Evolutionary conservation across 2,888 invertebrate species (phyloP).

Genomic region (Boloria euphrosyne): DNA sequence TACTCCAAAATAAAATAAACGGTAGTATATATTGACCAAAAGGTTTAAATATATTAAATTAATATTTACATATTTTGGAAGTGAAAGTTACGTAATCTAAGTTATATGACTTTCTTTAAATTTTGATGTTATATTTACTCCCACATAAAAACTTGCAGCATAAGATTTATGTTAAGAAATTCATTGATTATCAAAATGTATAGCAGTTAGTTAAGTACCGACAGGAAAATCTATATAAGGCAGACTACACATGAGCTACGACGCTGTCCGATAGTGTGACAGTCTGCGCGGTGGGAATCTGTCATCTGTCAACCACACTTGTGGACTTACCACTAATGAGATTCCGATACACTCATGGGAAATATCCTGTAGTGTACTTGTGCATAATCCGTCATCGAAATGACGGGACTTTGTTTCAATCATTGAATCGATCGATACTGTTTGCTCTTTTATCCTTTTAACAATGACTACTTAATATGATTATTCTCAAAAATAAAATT

Average conservation of each 20-base stretch:
- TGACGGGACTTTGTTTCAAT: conserved; percentile 54
- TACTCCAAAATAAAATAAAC: too few species aligned
- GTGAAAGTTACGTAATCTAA: too few species aligned
- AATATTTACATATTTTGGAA: too few species aligned
- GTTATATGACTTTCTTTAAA: too few species aligned
- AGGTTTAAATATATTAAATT: too few species aligned
- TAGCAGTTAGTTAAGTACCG: too few species aligned
- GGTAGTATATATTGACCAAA: too few species aligned
- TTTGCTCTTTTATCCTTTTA: conserved; percentile 22
- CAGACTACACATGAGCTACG: conserved; percentile 13
- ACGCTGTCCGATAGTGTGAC: conserved; percentile 34
- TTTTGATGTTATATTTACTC: too few species aligned
- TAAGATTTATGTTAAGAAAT: too few species aligned
- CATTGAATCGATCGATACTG: conserved; percentile 40
- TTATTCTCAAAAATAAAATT: conserved; percentile 12
- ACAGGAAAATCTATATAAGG: conserved; percentile 35
- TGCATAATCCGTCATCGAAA: conserved; percentile 50
- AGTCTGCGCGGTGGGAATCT: conserved; percentile 50
- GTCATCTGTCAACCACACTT: conserved; percentile 64
- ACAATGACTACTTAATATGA: conserved; percentile 11
- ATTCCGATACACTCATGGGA: conserved; percentile 74
- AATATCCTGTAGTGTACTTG: conserved; percentile 68
- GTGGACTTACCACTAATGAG: conserved; percentile 69
- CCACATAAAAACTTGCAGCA: too few species aligned
- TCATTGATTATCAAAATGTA: too few species aligned